Evolutionary conservation across 2,888 invertebrate genomes (phyloP), one percentile per base, ranked within the genome.

Genomic region (Vandiemenella viatica): DNA sequence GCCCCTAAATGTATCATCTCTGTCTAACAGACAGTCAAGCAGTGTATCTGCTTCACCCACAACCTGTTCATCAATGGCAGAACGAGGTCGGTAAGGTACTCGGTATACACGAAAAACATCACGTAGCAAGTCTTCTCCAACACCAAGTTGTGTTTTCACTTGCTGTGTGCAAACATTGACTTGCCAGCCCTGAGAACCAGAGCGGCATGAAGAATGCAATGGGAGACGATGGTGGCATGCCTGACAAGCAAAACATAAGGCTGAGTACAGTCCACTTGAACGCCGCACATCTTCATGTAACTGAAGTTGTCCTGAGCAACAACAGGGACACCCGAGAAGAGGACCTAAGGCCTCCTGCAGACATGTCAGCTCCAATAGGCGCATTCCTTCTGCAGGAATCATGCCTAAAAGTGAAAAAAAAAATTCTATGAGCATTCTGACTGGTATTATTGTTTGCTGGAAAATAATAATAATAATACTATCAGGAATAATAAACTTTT

Each of bases 111-210:
- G 23, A 15, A 44, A 44, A 8, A 44, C 3, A 1, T 26, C 32
- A 3, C 15, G 18, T 10, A 44, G 18, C 4, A 44, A n/a, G 15
- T 44, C 44, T 8, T 44, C 44, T 16, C 18, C 32, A 18, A 44
- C 17, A 10, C 19, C 18, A 3, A 44, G 26, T 18, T 44, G 22
- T 32, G 10, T 8, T 15, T 18, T 32, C 10, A 26, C 21, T 44
- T 44, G 26, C 6, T 32, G 23, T 7, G 44, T 44, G 18, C 44
- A 26, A 8, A 10, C n/a, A 17, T 44, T 44, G 16, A 44, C 44
- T 15, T 44, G 17, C 44, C 44, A 44, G 4, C 32, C 32, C 3
- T 10, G n/a, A n/a, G 13, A 10, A 13, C 2, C 32, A 3, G 32
- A 32, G 10, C 32, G 32, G 5, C 32, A 32, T 32, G 32, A 32